Percentiles rank a stretch among this genome's conserved stretches.
Evolutionary conservation across 1,140 invertebrate genomes (phyloP).

Genomic region (Leptonema lineaticorne): DNA sequence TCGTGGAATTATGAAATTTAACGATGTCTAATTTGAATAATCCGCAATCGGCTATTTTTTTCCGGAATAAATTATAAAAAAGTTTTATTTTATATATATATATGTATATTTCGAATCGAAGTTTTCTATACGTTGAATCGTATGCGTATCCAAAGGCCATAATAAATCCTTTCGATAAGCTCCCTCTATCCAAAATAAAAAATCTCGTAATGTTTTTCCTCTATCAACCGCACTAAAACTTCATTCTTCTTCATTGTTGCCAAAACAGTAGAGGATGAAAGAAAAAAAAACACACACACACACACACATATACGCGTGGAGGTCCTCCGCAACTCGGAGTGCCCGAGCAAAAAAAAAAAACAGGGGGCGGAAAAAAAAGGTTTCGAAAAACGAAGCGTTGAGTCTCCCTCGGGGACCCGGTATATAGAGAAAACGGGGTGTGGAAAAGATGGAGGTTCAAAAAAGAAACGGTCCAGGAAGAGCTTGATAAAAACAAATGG

Average conservation of each 20-base stretch:
- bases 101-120: not conserved
- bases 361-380: constrained; percentile 37
- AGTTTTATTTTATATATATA: not conserved
- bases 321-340: not conserved
- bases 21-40: not conserved
- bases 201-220: constrained; percentile 35
- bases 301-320: not conserved
- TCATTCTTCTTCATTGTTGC: constrained; percentile 42
- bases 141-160: not conserved
- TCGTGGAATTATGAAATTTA: no score
- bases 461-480: constrained; percentile 39
- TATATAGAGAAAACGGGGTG: not conserved
- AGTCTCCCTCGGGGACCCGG: constrained; percentile 40
- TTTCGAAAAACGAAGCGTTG: constrained; percentile 42
- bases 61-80: constrained; percentile 12
- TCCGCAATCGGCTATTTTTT: not conserved
- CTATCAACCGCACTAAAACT: constrained; percentile 39
- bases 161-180: constrained; percentile 32
- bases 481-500: constrained; percentile 43
- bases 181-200: constrained; percentile 13
- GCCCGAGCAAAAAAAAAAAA: not conserved
- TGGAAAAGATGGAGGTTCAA: constrained; percentile 28
- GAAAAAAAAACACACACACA: constrained; percentile 26
- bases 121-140: no score
- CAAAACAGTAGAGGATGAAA: no score